A percentile compares a stretch with the other conserved stretches of the same genome.
Conservation (phyloP, 2,888 invertebrate genomes). For the Ditylenchus weischeri region DNA sequence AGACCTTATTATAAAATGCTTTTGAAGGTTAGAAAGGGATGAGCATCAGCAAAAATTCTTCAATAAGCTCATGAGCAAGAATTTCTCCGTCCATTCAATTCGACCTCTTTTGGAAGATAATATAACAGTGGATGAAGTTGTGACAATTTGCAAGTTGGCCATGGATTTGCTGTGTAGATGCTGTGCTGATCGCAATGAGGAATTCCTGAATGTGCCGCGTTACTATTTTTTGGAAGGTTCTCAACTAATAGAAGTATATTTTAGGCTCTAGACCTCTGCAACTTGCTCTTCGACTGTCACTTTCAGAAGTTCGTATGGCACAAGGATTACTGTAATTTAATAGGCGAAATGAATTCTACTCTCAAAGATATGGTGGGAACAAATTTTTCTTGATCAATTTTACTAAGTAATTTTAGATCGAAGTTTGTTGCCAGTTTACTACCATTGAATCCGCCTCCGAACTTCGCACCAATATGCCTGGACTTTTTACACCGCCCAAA, state of each 20-base stretch:
- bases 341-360: no score
- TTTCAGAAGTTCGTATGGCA: constrained; percentile 7
- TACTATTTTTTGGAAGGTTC: no score
- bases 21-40: no score
- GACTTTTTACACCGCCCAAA: constrained; percentile 11
- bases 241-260: background rate
- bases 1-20: background rate
- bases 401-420: background rate
- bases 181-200: no score
- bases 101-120: background rate
- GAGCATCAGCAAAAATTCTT: background rate
- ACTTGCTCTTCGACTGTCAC: background rate
- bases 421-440: background rate
- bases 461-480: constrained; percentile 14
- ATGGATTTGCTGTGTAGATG: background rate
- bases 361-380: background rate
- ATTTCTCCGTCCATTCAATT: background rate
- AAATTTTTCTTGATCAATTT: background rate
- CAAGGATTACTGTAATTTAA: background rate
- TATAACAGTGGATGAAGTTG: background rate
- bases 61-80: background rate
- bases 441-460: background rate
- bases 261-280: constrained; percentile 3
- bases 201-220: no score
- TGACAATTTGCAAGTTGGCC: background rate